Base-by-base conservation (phyloP, 1,140 invertebrate species). In the Ostrea edulis region DNA sequence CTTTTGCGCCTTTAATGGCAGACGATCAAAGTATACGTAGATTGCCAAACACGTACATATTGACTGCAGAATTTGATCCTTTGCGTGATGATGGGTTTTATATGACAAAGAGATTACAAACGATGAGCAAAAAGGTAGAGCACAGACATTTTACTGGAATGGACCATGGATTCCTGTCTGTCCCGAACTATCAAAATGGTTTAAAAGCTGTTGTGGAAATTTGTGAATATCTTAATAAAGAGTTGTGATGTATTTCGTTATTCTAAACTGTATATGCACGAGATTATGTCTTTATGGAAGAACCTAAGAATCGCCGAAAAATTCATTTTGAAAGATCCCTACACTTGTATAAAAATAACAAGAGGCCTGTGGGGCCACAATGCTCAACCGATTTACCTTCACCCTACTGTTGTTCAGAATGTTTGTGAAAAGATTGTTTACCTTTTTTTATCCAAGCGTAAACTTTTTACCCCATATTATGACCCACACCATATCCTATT, bases 81-180 rank as follows among this genome's bases (percentile, higher is more conserved):
- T 51, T 91, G 2, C 22, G 91, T 82, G 91, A 91, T 85, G 91
- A 91, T n/a, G 88, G 90, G 8, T 84, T 88, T 55, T 81, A 90
- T 35, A 87, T 90, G n/a, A 85, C 82, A 44, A 84, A 88, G 44
- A 71, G 90, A 84, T 54, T 91, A 44, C 82, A 87, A 29, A 51
- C 81, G 44, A 83, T 86, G 14, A 85, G 86, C 11, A 83, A 86
- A 22, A 55, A 83, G 7, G 82, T 88, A 22, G 20, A 87, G 53
- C 90, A 91, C 71, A 71, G 55, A 9, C 90, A 91, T 89, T 88
- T 81, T 29, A 35, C 71, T 20, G 84, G 88, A 29, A 65, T 82
- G 35, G 88, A 89, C 25, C 90, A 91, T 22, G 90, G 90, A 12
- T 86, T 89, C 22, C n/a, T 84, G 4, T 51, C 84, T 44, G 14